Conservation (phyloP, 2,113 vertebrate genomes). For the Himantopus leucocephalus region DNA sequence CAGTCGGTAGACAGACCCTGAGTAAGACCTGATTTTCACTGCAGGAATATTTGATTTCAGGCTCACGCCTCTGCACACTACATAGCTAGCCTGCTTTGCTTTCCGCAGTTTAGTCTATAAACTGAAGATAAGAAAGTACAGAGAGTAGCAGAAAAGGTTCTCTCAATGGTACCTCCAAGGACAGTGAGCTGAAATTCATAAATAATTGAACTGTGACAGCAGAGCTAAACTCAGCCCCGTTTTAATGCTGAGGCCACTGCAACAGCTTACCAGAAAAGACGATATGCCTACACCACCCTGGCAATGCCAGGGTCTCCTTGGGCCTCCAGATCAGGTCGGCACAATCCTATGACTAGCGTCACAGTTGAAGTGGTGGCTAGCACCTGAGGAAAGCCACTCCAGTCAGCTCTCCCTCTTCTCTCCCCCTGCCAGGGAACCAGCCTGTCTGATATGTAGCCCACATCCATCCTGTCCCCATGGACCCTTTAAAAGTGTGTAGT, state of each 20-base stretch:
- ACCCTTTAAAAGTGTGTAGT: neutral
- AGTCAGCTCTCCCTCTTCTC: neutral
- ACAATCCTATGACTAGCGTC: neutral
- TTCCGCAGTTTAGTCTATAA: neutral
- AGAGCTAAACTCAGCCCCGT: neutral
- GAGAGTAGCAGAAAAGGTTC: neutral
- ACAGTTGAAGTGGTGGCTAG: neutral
- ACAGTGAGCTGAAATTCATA: neutral
- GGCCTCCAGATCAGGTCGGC: neutral
- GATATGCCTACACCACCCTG: neutral
- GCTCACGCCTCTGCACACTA: neutral
- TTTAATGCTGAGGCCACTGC: neutral
- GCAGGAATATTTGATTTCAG: neutral
- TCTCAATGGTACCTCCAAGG: neutral
- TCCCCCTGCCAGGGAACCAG: neutral
- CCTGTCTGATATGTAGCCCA: neutral
- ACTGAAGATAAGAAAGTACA: slow-evolving; percentile 6
- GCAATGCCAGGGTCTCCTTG: neutral
- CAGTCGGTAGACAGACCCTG: neutral
- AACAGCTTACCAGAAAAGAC: neutral
- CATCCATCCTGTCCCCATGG: neutral
- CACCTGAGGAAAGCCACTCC: neutral
- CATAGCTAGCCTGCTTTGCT: neutral
- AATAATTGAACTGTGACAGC: neutral
- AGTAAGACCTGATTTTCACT: neutral